Evolutionary conservation across 2,113 vertebrate genomes (phyloP), one percentile per base, ranked within the genome.

Genomic region (Otocyon megalotis): DNA sequence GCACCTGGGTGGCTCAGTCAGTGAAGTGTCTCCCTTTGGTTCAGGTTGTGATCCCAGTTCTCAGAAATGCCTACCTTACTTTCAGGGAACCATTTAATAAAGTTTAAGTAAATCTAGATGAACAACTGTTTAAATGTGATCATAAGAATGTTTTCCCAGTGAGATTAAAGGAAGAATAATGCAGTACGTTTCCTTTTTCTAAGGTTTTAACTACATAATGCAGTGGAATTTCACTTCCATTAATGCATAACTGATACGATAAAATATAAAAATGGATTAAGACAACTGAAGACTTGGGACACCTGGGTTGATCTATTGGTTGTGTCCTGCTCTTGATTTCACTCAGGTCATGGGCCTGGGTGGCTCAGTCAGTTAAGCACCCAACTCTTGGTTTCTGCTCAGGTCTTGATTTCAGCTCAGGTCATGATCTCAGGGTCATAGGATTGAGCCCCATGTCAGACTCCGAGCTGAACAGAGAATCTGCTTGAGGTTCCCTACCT

Each of bases 111-210:
- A 87, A 81, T 92, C 83, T 82, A 72, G 3, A 43, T 76, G 37
- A 93, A 81, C 8, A 86, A 48, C 22, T 86, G 35, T 50, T 96
- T 90, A 95, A 97, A 89, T 76, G 8, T 96, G 43, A 84, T 95
- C 19, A n/a, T 80, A 71, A 69, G 81, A 80, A 83, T 86, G 16
- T 94, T 87, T 94, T 85, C 12, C 79, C 60, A 69, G 53, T 83
- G 69, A 77, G 24, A 13, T 69, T 43, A 67, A 94, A 95, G 22
- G 58, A 24, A 88, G 26, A 90, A 84, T 60, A 90, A 65, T 62
- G 35, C 12, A 82, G 20, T 26, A 83, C 48, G 50, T 96, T 93
- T 95, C 19, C 22, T 96, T 94, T 83, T 53, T 35, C 24, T 77
- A 91, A 69, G 37, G 6, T 16, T 65, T 56, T 96, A 65, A 82